These are phyloP conservation scores for Pediacus dermestoides DNA, from an alignment of 2,888 invertebrate genomes.

Conservation along the genomic window DNA sequence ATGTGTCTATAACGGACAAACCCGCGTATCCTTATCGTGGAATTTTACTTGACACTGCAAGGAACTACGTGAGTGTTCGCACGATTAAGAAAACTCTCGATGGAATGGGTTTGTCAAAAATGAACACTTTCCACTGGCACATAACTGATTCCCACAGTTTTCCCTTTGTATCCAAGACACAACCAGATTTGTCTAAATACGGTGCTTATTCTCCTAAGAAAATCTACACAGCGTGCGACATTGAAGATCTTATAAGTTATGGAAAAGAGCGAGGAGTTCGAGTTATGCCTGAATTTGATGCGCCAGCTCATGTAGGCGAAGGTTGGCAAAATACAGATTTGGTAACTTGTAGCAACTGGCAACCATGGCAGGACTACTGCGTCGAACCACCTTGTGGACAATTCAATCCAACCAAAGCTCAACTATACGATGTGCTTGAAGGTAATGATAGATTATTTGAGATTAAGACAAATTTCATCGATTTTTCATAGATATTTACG, in stretches of 20 bases:
- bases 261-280: slow-evolving; percentile 64
- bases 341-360: slow-evolving; percentile 68
- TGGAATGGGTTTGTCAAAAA: slow-evolving; percentile 84
- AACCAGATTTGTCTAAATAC: slow-evolving; percentile 66
- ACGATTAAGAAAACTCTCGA: slow-evolving; percentile 75
- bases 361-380: slow-evolving; percentile 68
- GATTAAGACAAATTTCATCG: neutral
- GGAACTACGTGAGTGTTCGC: slow-evolving; percentile 77
- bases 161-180: slow-evolving; percentile 75
- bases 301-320: slow-evolving; percentile 85
- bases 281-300: slow-evolving; percentile 88
- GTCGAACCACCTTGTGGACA: slow-evolving; percentile 86
- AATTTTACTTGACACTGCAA: slow-evolving; percentile 72
- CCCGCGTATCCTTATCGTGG: slow-evolving; percentile 85
- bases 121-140: slow-evolving; percentile 95
- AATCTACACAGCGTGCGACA: slow-evolving; percentile 51
- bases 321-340: slow-evolving; percentile 74
- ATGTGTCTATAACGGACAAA: slow-evolving; percentile 65
- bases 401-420: slow-evolving; percentile 69
- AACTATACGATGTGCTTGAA: slow-evolving; percentile 63
- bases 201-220: slow-evolving; percentile 78
- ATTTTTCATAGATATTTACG: too few relatives aligned
- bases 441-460: slow-evolving; percentile 59
- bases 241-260: slow-evolving; percentile 29
- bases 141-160: slow-evolving; percentile 93